phyloP scores from a whole-genome alignment of 2,888 invertebrate genomes.

The Polia nebulosa region DNA sequence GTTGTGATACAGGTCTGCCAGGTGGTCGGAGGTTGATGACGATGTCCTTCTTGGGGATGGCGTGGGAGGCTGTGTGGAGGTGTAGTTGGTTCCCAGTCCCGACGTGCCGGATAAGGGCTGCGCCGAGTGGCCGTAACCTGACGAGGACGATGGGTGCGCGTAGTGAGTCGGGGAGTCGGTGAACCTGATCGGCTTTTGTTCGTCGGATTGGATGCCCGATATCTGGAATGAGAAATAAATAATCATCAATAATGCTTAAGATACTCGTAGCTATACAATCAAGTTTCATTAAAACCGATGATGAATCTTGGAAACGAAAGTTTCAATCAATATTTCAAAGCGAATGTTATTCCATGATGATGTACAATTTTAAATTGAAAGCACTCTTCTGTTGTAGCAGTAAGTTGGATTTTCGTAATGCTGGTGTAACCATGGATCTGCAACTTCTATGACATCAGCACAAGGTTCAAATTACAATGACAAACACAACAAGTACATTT shows the following conservation, averaged over 20 bases:
- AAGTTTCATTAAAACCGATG: no score
- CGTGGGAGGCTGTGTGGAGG: slow-evolving; percentile 91
- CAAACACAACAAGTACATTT: not conserved
- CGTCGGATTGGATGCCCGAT: slow-evolving; percentile 88
- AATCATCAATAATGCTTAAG: not conserved
- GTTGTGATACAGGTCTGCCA: slow-evolving; percentile 92
- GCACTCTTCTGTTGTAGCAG: not conserved
- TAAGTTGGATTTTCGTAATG: not conserved
- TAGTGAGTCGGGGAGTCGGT: slow-evolving; percentile 95
- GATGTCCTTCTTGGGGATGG: slow-evolving; percentile 94
- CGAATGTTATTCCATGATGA: no score
- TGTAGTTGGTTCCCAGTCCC: slow-evolving; percentile 89
- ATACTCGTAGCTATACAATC: no score
- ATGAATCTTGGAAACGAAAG: not conserved
- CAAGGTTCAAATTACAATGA: not conserved
- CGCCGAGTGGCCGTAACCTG: slow-evolving; percentile 88
- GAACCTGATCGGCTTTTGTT: slow-evolving; percentile 93
- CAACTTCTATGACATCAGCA: not conserved
- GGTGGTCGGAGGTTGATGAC: slow-evolving; percentile 90
- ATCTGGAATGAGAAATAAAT: slow-evolving; percentile 75
- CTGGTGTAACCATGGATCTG: not conserved
- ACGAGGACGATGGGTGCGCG: slow-evolving; percentile 88
- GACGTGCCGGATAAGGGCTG: slow-evolving; percentile 89
- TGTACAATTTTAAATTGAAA: not conserved
- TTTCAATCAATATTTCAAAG: not conserved